Evolutionary conservation across 1,140 invertebrate genomes (phyloP).

Genomic region (Trinorchestia longiramus): DNA sequence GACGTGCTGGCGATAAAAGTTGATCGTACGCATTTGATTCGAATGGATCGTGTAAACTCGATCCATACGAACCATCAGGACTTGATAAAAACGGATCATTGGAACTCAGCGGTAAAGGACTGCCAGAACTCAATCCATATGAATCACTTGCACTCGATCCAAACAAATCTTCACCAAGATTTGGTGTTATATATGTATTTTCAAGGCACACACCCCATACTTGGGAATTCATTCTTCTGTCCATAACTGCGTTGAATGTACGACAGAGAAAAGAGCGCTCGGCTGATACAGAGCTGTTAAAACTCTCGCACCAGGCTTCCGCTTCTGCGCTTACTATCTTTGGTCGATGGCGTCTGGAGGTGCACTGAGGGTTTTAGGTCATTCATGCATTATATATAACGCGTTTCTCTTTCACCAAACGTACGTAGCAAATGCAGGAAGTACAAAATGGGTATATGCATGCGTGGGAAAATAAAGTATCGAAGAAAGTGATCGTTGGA

Average conservation of each 20-base stretch:
- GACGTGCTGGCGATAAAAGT: not conserved
- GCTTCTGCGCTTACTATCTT: not conserved
- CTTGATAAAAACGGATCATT: not conserved
- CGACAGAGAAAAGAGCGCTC: not conserved
- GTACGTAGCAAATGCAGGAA: not conserved
- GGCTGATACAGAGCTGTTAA: not conserved
- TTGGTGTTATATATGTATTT: not conserved
- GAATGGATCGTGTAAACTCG: not conserved
- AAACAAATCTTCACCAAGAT: not conserved
- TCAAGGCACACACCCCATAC: not conserved
- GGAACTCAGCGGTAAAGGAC: not conserved
- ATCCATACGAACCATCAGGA: not conserved
- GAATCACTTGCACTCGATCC: not conserved
- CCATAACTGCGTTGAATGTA: not conserved
- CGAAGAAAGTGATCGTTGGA: not conserved
- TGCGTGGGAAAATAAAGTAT: not conserved
- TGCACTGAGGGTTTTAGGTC: not conserved
- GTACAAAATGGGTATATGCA: not conserved
- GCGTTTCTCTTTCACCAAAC: not conserved
- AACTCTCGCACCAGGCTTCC: too few species aligned
- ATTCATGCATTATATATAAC: not conserved
- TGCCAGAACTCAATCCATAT: not conserved
- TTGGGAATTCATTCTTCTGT: not conserved
- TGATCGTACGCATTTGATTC: not conserved
- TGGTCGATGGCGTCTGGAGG: not conserved